Evolutionary conservation across 1,140 invertebrate species (phyloP).

Genomic region (Armadillidium nasatum): DNA sequence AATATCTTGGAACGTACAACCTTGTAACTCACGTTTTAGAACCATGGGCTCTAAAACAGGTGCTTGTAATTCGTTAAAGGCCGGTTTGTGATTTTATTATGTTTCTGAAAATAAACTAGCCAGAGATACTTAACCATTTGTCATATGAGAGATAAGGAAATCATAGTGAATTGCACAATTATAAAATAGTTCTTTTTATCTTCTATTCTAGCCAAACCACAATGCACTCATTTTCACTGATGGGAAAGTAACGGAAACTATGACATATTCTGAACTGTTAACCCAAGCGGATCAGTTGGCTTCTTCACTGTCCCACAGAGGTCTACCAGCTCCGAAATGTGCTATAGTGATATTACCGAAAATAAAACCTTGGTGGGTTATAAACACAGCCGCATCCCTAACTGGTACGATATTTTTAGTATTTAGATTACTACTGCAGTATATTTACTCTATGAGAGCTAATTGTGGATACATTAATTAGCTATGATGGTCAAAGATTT

Average conservation of each 20-base stretch:
- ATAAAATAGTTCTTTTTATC: not conserved
- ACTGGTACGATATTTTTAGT: conserved; percentile 30
- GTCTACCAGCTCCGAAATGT: conserved; percentile 20
- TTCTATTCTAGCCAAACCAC: not conserved
- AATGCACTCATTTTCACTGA: not conserved
- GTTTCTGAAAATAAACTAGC: too few relatives aligned
- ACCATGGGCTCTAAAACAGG: conserved; percentile 9
- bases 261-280: not conserved
- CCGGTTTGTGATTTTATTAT: too few relatives aligned
- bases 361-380: conserved; percentile 52
- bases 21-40: not conserved
- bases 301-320: not conserved
- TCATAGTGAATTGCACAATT: not conserved
- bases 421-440: too few relatives aligned
- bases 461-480: too few relatives aligned
- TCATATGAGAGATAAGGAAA: not conserved
- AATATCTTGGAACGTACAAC: not conserved
- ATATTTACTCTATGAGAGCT: too few relatives aligned
- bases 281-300: not conserved
- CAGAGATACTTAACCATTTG: too few relatives aligned
- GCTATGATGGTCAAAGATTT: too few relatives aligned
- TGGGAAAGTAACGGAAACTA: not conserved
- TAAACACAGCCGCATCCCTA: conserved; percentile 50
- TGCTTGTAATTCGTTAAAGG: not conserved
- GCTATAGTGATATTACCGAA: conserved; percentile 51